Percentiles rank a stretch among this genome's conserved stretches.
phyloP scores from a whole-genome alignment of 2,888 invertebrate genomes.

The Elgonia sp. region DNA sequence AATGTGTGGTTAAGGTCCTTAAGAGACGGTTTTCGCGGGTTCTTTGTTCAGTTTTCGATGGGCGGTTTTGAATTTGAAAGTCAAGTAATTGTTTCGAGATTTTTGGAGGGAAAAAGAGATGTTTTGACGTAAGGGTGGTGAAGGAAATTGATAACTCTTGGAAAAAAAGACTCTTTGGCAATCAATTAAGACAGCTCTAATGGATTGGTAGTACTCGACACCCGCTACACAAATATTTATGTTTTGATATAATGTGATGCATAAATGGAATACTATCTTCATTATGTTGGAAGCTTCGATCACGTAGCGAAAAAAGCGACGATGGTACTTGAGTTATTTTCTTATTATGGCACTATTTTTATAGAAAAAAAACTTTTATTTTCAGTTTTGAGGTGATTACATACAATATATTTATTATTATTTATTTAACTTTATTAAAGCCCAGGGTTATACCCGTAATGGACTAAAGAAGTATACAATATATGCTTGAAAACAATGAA shows the following conservation, averaged over 20 bases:
- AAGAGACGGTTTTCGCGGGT: not conserved
- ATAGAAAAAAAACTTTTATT: too few relatives aligned
- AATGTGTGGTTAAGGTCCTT: not conserved
- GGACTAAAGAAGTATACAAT: too few relatives aligned
- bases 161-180: conserved; percentile 44
- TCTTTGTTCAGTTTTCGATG: not conserved
- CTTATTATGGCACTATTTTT: not conserved
- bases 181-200: conserved; percentile 75
- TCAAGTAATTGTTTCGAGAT: too few relatives aligned
- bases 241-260: conserved; percentile 57
- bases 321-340: not conserved
- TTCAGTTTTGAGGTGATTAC: too few relatives aligned
- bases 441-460: too few relatives aligned
- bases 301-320: not conserved
- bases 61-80: not conserved
- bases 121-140: not conserved
- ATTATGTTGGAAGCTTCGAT: conserved; percentile 31
- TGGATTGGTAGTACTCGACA: conserved; percentile 73
- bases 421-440: too few relatives aligned
- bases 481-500: too few relatives aligned
- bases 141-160: conserved; percentile 16
- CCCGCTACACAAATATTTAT: conserved; percentile 76
- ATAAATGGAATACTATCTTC: conserved; percentile 56
- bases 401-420: too few relatives aligned
- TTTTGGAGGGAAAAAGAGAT: not conserved